phyloP scores from a whole-genome alignment of 2,888 invertebrate species.

The Clostera curtula region DNA sequence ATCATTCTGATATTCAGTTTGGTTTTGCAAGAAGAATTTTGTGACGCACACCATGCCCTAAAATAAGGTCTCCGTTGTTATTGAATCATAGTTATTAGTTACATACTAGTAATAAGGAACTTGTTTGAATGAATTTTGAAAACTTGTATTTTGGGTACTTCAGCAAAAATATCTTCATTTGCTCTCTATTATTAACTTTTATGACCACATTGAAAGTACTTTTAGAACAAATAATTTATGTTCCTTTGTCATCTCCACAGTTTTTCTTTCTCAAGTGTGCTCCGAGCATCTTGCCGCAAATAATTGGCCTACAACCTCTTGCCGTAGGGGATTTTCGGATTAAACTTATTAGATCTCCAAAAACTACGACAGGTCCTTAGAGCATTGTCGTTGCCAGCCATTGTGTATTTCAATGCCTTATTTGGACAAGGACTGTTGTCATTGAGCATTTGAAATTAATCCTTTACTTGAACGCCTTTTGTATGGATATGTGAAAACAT shows the following conservation, averaged over 20 bases:
- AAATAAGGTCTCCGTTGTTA: too few relatives aligned
- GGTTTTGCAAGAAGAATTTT: too few relatives aligned
- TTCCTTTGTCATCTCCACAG: conserved; percentile 13
- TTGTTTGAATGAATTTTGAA: too few relatives aligned
- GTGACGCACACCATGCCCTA: too few relatives aligned
- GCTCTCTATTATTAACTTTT: too few relatives aligned
- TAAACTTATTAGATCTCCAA: conserved; percentile 43
- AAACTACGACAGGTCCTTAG: conserved; percentile 31
- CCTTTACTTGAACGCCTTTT: conserved; percentile 13
- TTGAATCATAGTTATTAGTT: too few relatives aligned
- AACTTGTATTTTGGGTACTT: too few relatives aligned
- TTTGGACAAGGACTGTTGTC: conserved; percentile 22
- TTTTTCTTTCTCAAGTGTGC: conserved; percentile 15
- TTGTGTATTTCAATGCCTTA: conserved; percentile 26
- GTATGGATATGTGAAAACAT: neutral
- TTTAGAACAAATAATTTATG: neutral
- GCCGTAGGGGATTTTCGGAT: conserved; percentile 58
- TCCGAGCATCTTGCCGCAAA: conserved; percentile 38
- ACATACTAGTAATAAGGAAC: too few relatives aligned
- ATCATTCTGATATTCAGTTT: too few relatives aligned
- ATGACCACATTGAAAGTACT: neutral
- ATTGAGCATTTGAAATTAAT: conserved; percentile 15
- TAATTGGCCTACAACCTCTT: conserved; percentile 51
- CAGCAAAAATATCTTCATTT: too few relatives aligned
- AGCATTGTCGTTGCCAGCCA: conserved; percentile 30